Conservation (phyloP, 2,113 vertebrate genomes). For the Centropus unirufus region DNA sequence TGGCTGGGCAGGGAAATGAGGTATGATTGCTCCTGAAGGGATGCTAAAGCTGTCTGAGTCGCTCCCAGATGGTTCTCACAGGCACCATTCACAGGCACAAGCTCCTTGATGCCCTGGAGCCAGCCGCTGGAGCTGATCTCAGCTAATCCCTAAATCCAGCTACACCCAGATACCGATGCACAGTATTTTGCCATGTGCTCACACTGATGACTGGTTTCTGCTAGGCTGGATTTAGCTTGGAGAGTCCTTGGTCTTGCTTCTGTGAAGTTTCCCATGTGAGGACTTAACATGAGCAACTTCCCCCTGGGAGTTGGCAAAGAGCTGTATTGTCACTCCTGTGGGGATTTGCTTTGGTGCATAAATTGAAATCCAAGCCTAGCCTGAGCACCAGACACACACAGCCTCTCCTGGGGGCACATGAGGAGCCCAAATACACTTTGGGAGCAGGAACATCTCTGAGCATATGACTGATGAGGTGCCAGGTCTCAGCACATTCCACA, state of each 20-base stretch:
- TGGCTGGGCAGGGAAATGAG: neutral
- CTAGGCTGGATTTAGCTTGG: neutral
- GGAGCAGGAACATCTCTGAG: neutral
- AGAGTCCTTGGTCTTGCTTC: neutral
- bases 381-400: neutral
- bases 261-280: neutral
- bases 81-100: neutral
- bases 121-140: neutral
- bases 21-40: neutral
- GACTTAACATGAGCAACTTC: fast-evolving
- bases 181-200: neutral
- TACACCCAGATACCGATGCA: neutral
- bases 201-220: neutral
- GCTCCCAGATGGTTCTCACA: neutral
- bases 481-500: neutral
- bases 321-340: neutral
- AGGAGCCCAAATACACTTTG: neutral
- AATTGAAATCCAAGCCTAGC: neutral
- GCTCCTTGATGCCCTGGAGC: neutral
- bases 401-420: fast-evolving
- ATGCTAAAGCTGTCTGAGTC: neutral
- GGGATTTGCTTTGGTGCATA: neutral
- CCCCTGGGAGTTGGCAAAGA: neutral
- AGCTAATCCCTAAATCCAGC: slow-evolving; percentile 43
- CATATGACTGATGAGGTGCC: neutral